Evolutionary conservation across 2,797 vertebrate genomes (phyloP), one percentile per base, ranked within the genome.

Genomic region (Smutsia gigantea): DNA sequence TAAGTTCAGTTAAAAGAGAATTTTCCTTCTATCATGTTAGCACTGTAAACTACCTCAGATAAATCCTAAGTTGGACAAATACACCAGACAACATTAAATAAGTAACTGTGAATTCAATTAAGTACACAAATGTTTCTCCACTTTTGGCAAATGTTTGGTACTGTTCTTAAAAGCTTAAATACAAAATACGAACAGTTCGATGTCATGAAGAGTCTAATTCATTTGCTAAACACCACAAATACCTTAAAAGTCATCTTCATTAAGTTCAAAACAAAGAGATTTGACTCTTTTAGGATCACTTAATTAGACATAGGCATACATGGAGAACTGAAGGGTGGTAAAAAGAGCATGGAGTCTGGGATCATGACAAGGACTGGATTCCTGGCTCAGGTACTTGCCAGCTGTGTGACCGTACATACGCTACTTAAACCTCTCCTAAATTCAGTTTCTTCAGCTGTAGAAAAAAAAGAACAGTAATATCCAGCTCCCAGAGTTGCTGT

Each of bases 11-110:
- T 8, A 68, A 78, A 66, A 49, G 61, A 83, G 18, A 27, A 59
- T 25, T 90, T 93, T 66, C 74, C 69, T 93, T 84, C 75, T 75
- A 69, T 13, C 49, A 91, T n/a, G 7, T 82, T 75, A 74, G 69
- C 75, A 86, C 74, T 92, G 4, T 64, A 69, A 46, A 74, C 14
- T 31, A 74, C 25, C 25, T 49, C 46, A 86, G 37, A 87, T 31
- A 66, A 84, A 83, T 69, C 74, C 18, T 19, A 63, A 81, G 21
- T 42, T 84, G 42, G 46, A 90, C 51, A 93, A 93, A 92, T 53
- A 75, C 4, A 66, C 75, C 63, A 74, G 39, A 57, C 17, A 92
- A 57, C 7, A 49, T 49, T n/a, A 59, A 34, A 61, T 29, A 66
- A 61, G 12, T 57, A 93, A 72, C 37, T 42, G 27, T 77, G 66